Evolutionary conservation across 2,888 invertebrate species (phyloP), one percentile per base, ranked within the genome.

Genomic region (Drosophila algonquin): DNA sequence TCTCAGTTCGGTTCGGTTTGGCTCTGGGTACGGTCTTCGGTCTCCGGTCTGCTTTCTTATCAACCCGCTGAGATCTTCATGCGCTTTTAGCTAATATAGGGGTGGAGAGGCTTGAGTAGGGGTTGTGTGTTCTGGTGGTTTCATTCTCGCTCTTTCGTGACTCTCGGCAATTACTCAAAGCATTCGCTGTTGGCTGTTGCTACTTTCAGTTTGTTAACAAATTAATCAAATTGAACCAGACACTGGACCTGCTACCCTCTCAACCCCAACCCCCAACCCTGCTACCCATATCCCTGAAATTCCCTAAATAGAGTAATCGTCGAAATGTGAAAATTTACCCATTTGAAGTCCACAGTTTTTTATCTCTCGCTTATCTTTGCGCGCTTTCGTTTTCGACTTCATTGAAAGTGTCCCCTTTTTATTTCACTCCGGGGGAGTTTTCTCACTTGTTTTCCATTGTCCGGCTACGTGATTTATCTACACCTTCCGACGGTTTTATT

Each of bases 191-290:
- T 40, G 40, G 40, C 69, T 90, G 87, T 89, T 91, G 91, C 87
- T 90, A 85, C 88, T 89, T 89, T 86, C 77, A 83, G 90, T 90
- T 90, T 90, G 87, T 90, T 90, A 91, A 91, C 91, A 88, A 91
- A 90, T 91, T 91, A 91, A 91, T 91, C 91, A 91, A 91, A 90
- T 83, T 85, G 90, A 90, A 89, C 81, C 78, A 67, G 67, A 73
- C 67, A 6, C 35, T 16, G 51, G 10, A 56, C 48, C 58, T 55
- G 73, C 74, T 53, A 75, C 44, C 54, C 47, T n/a, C 61, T 62
- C 50, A 51, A 40, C 21, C 21, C 21, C 18, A 18, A 18, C 47
- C 64, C 62, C 8, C 14, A 8, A 1, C 24, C 3, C 14, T 6
- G n/a, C 40, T 3, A 55, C 12, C 10, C 16, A 7, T 21, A 30